phyloP scores from a whole-genome alignment of 2,888 invertebrate species.

The Drosophila neonasuta region DNA sequence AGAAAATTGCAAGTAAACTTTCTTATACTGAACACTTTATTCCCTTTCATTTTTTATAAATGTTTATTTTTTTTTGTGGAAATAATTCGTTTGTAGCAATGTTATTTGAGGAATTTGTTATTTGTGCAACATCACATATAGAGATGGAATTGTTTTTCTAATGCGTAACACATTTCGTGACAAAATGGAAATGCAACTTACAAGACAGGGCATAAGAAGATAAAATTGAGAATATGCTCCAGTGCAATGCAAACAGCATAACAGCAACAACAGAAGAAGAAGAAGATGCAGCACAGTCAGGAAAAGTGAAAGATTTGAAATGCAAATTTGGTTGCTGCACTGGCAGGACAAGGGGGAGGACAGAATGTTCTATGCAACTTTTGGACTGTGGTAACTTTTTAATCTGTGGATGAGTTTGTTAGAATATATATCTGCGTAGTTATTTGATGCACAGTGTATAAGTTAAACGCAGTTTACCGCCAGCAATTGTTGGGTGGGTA shows the following conservation, averaged over 20 bases:
- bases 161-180: conserved; percentile 10
- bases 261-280: neutral
- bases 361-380: conserved; percentile 21
- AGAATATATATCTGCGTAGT: conserved; percentile 1
- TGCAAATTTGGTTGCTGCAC: conserved; percentile 36
- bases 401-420: conserved; percentile 19
- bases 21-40: conserved; percentile 5
- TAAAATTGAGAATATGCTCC: conserved; percentile 21
- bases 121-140: neutral
- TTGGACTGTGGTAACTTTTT: conserved; percentile 21
- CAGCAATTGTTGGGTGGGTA: neutral
- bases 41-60: conserved; percentile 2
- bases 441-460: neutral
- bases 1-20: conserved; percentile 6
- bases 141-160: neutral
- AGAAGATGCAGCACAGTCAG: conserved; percentile 7
- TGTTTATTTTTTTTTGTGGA: neutral
- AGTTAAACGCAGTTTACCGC: neutral
- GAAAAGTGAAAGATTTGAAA: conserved; percentile 32
- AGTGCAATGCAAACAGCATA: conserved; percentile 36
- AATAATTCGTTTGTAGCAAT: no score
- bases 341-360: conserved; percentile 20
- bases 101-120: no score
- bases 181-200: conserved; percentile 5
- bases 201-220: conserved; percentile 17